Evolutionary conservation across 2,113 vertebrate species (phyloP), one percentile per base, ranked within the genome.

Genomic region (Numida meleagris): DNA sequence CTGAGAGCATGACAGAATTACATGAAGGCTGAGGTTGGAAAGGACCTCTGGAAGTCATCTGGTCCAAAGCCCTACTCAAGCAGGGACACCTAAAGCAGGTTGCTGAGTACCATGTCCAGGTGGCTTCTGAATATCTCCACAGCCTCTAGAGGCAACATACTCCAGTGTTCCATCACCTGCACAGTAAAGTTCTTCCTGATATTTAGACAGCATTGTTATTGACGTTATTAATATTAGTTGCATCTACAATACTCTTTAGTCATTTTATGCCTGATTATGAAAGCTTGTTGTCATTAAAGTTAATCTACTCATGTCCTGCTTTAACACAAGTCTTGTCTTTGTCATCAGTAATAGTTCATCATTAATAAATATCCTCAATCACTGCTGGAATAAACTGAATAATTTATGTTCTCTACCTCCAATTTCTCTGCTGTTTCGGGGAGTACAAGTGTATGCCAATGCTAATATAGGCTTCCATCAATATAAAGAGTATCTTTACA

Each of bases 251-350:
- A 38, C 8, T 84, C 18, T 74, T 82, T 72, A 45, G 46, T 84
- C 12, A 75, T 86, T 88, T 59, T 46, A 75, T 59, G 57, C 19
- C 42, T 90, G 61, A 71, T 71, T 86, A 46, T 94, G 89, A 96
- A 92, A 94, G 70, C 70, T 89, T 95, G 92, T 89, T 89, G 12
- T 43, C 34, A 55, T 95, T 92, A 86, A 23, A 38, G 57, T 70
- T 77, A 61, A 55, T 92, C 33, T 94, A 65, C 75, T 81, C 57
- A 20, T 72, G 33, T 78, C 73, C 38, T 94, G 43, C 50, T 91
- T 95, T 84, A 86, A 50, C 86, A 8, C 40, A 81, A 87, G 38
- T 82, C 21, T 43, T 89, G 75, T 68, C 61, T 92, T 89, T 95
- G 61, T 89, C 86, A 65, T 72, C 46, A 67, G 70, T 87, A 92